Base-by-base conservation (phyloP, 2,797 vertebrate genomes). In the Tiaroga cobitis region DNA sequence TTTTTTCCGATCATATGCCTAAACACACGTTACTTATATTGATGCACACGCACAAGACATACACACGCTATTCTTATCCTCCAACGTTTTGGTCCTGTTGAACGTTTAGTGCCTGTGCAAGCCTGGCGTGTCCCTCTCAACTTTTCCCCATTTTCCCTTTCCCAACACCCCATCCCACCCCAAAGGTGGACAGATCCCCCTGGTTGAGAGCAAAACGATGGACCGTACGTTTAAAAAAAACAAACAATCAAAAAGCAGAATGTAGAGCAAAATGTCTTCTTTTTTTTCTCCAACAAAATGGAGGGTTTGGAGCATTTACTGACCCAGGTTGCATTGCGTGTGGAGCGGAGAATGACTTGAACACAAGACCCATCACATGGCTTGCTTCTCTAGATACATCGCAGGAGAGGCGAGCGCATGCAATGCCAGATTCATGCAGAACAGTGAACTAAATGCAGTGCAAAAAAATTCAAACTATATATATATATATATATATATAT, bases 361-460 rank as follows among this genome's bases (percentile, higher is more conserved):
- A 92, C 88, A 88, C 83, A 89, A 91, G 92, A 90, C 88, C 80
- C 46, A 80, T 92, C 90, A 90, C 88, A 89, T 86, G 83, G 83
- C 80, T 79, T 56, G 51, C 76, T 79, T 70, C 83, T 90, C 86
- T 81, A 89, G 78, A 90, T 85, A 51, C 91, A 90, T 85, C 89
- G 86, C 65, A 24, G 51, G 90, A 90, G 78, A 81, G 82, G 74
- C 39, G 51, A 90, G 89, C 89, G 90, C 87, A 89, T 90, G 91
- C 84, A 91, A 89, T 92, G 92, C 93, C 94, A 91, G 87, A 92
- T 89, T 89, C 86, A 90, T 94, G 91, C 92, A 92, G 91, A 95
- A 92, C 90, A 92, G 90, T 93, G 92, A 93, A 95, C 93, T 94
- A 92, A 89, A 94, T 90, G 91, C 94, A 92, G 93, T 94, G 94